Base-by-base conservation (phyloP, 2,113 vertebrate genomes). In the Miniopterus natalensis region DNA sequence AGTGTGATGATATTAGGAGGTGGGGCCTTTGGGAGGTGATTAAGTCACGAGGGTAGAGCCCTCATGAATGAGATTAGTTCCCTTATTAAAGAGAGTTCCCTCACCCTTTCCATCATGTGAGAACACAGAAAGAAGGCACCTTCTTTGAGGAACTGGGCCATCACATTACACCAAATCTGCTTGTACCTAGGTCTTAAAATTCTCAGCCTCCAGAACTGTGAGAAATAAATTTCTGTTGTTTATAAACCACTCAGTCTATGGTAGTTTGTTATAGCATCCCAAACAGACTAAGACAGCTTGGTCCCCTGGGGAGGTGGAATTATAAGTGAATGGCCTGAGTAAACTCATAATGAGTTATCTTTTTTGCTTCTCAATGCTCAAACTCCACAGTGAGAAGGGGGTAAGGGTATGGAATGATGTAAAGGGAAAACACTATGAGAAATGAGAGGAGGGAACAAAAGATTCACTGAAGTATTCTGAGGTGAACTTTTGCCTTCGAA, bases 301-400 rank as follows among this genome's bases (percentile, higher is more conserved):
- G 51, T 18, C 42, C 47, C 36, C 27, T 47, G 45, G 18, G 15
- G 77, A 70, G 20, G 12, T 7, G 6, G 61, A 68, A 93, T 59
- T 68, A 74, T 8, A 93, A 66, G 4, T 45, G 27, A 29, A 4
- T 21, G 18, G 18, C 66, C 40, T 61, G 18, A 70, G 71, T 23
- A 71, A 90, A 74, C 21, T 73, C n/a, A 40, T 17, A 36, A 8
- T 59, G 29, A 57, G 14, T 59, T 63, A 29, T 73, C 27, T 25
- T 85, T 66, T 92, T 70, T 47, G 13, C 79, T 77, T 73, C n/a
- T 74, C 87, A 59, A 47, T 66, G n/a, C 12, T 53, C 80, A 90
- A n/a, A 87, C 8, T 27, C 27, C 70, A 90, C 0, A 51, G 31
- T 70, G 42, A 83, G 40, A 12, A 49, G 23, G 65, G 1, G 25